Conservation (phyloP, 2,113 vertebrate genomes). For the Corapipo altera region DNA sequence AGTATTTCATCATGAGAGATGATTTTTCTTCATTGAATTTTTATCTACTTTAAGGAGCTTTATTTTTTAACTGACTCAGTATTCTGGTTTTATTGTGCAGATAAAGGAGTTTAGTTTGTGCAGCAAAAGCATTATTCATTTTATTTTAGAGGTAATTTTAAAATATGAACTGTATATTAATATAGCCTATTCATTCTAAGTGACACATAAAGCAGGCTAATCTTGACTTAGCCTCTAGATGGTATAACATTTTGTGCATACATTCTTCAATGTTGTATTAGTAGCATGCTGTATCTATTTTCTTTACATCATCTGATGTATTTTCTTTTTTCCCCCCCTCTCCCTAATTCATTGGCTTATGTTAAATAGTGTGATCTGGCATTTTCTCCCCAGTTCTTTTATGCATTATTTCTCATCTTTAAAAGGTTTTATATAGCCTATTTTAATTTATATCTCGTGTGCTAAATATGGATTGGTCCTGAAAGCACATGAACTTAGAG, state of each 20-base stretch:
- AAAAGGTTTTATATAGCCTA: not conserved
- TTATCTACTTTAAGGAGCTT: constrained; percentile 38
- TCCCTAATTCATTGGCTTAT: not conserved
- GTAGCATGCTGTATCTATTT: not conserved
- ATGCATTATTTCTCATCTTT: not conserved
- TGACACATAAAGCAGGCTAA: constrained; percentile 27
- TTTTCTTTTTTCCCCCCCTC: not conserved
- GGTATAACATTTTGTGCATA: not conserved
- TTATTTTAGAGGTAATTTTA: constrained; percentile 38
- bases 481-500: not conserved
- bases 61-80: constrained; percentile 37
- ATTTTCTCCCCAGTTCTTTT: not conserved
- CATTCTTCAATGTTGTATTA: not conserved
- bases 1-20: not conserved
- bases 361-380: not conserved
- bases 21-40: constrained; percentile 26
- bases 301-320: not conserved
- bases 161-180: constrained; percentile 14
- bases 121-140: constrained; percentile 9
- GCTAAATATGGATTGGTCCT: not conserved
- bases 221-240: constrained; percentile 20
- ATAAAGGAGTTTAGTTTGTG: constrained; percentile 15
- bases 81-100: not conserved
- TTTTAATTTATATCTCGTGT: not conserved
- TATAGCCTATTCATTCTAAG: not conserved